Base-by-base conservation (phyloP, 2,797 vertebrate species). In the Apogon talboti region DNA sequence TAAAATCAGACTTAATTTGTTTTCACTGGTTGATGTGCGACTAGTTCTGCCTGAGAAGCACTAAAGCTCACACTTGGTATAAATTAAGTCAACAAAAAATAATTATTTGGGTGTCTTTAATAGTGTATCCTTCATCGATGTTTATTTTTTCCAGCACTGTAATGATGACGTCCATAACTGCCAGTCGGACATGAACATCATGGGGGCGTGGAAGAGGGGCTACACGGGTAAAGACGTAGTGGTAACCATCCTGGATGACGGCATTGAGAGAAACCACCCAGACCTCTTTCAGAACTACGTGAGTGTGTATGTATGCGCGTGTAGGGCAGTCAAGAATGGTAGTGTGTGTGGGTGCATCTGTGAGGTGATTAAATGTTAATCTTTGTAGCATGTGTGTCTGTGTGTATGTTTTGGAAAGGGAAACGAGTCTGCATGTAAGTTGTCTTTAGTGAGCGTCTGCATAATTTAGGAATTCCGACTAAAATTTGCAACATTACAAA, bases 141-240 rank as follows among this genome's bases (percentile, higher is more conserved):
- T 46, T 19, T 61, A 7, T 57, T 37, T 15, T 67, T 51, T 67
- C 4, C 79, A 99, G 98, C 96, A 99, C 87, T 98, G 98, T 92
- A 99, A 95, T 14, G 98, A 98, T 54, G 96, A 97, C 49, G 94
- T 95, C 10, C 95, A 98, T 66, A 97, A 97, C 84, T 99, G 98
- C 87, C 97, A 98, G 75, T 99, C 97, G 2, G 97, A 98, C 89
- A 99, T 99, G 98, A 99, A 99, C 87, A 97, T 99, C 64, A 94
- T 98, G 89, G 97, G 97, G n/a, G 98, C 98, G 11, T 99, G 98
- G 98, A 98, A 96, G 87, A 94, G 95, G 85, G 98, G 98, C 75
- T 99, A 98, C 91, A 99, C 98, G 0, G 98, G 98, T n/a, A 98
- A 96, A 92, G 95, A 97, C 12, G 95, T 99, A 38, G 97, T 99